Evolutionary conservation across 2,797 vertebrate species (phyloP).

Genomic region (Scomberomorus guttatus): DNA sequence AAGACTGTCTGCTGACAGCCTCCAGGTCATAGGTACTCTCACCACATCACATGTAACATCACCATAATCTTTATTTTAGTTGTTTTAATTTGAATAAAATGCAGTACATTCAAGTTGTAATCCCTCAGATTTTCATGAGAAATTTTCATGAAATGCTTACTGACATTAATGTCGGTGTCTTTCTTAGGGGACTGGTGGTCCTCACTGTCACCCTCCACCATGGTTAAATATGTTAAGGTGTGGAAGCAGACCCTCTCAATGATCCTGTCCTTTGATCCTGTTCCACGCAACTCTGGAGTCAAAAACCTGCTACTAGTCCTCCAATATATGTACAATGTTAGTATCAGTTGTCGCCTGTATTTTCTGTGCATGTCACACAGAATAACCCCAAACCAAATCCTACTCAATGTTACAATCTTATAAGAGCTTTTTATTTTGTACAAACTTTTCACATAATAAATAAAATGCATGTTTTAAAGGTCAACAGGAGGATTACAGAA

Average conservation of each 20-base stretch:
- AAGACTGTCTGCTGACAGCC: slow-evolving; percentile 58
- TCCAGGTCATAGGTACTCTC: slow-evolving; percentile 76
- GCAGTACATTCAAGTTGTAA: too few relatives aligned
- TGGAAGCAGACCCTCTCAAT: slow-evolving; percentile 68
- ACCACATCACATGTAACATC: neutral
- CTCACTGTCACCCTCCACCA: slow-evolving; percentile 54
- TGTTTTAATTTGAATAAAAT: too few relatives aligned
- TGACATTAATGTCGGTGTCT: neutral
- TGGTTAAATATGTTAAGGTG: slow-evolving; percentile 64
- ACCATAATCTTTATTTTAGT: too few relatives aligned
- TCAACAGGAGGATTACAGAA: slow-evolving; percentile 49
- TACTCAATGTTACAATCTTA: too few relatives aligned
- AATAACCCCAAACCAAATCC: neutral
- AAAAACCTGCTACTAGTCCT: slow-evolving; percentile 70
- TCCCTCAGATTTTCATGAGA: too few relatives aligned
- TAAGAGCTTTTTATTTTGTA: neutral
- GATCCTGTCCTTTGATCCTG: slow-evolving; percentile 24
- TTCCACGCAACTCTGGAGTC: neutral
- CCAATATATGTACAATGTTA: slow-evolving; percentile 70
- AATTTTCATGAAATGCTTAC: neutral
- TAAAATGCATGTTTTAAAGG: slow-evolving; percentile 50
- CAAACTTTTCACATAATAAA: neutral
- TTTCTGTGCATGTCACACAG: neutral
- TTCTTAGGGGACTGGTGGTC: slow-evolving; percentile 68
- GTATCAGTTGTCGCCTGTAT: slow-evolving; percentile 17